Evolutionary conservation across 2,113 vertebrate genomes (phyloP), one percentile per base, ranked within the genome.

Genomic region (Craseonycteris thonglongyai): DNA sequence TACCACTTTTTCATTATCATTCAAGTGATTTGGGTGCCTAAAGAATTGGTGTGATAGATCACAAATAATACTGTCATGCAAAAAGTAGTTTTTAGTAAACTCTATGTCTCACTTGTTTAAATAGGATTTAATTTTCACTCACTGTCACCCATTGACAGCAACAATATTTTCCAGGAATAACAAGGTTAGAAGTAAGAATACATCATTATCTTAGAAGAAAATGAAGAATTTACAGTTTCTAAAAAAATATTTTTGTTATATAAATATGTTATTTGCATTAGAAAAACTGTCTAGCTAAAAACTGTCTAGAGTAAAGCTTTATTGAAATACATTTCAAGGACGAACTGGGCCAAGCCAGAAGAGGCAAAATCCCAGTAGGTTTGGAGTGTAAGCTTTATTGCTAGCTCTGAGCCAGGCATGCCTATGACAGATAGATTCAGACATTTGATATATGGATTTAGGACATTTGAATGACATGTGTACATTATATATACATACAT

Each of bases 101-200:
- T 89, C 4, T 33, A 42, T 38, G 4, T 86, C 68, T 56, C 21
- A 42, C 38, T 65, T 76, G 3, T 84, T 88, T 30, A 40, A 49
- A 79, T 26, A 58, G 1, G 13, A 88, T 94, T 79, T 85, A 76
- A 86, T 63, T 81, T 85, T 93, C 10, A 87, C 16, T 76, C 30
- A 81, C 4, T 89, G 22, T 51, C 24, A 86, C 54, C 76, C 7
- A 45, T 21, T 63, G 26, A 9, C 63, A 69, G 9, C 26, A 93
- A 63, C 3, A 94, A 9, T 80, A 71, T 58, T 95, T 94, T 69
- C 21, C 33, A 91, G 56, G 33, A 93, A 88, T 90, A 49, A 66
- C 16, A 78, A 16, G 6, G 26, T 93, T 61, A 89, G 1, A 66
- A 93, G 15, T 92, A 12, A 96, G 28, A 81, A 90, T 6, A 5